Evolutionary conservation across 2,797 vertebrate genomes (phyloP), one percentile per base, ranked within the genome.

Genomic region (Echiichthys vipera): DNA sequence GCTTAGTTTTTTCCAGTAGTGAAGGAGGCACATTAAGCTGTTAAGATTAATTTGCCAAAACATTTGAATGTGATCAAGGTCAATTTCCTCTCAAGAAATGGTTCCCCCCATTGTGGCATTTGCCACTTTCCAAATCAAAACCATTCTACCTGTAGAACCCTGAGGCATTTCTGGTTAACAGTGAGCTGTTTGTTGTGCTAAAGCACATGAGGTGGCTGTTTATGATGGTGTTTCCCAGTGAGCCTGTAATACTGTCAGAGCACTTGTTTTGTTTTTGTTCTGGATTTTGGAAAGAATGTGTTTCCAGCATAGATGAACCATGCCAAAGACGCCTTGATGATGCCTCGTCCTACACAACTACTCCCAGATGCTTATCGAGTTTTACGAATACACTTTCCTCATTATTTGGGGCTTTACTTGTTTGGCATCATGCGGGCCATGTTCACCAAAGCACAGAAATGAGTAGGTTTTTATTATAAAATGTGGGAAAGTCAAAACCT

Each of bases 271-370:
- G 88, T 91, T 94, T 91, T 92, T 93, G 90, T 92, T 90, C 93
- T 90, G 83, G 74, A 88, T 89, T 81, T 92, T 95, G 97, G 93
- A 96, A 97, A 93, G 95, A 96, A 91, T 95, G 94, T 77, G 91
- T 97, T 94, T 96, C 97, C 94, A 96, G 93, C 90, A 95, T 94
- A 95, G 88, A 95, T 91, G 24, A 92, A 91, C 81, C 91, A 92
- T 77, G 96, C 96, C 88, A 96, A 94, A 81, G 95, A 97, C 75
- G 84, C 87, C 94, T 96, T 80, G 96, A 97, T 89, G 96, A 97
- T 71, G 96, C 95, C 78, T 94, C 93, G 70, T 96, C 96, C 92
- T 94, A 87, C 94, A 93, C 83, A 96, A 95, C 92, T 90, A 58
- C 95, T 97, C 74, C 90, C 95, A 92, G 95, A 97, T 85, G 96